Evolutionary conservation across 2,888 invertebrate species (phyloP).

Genomic region (Lithosia quadra): DNA sequence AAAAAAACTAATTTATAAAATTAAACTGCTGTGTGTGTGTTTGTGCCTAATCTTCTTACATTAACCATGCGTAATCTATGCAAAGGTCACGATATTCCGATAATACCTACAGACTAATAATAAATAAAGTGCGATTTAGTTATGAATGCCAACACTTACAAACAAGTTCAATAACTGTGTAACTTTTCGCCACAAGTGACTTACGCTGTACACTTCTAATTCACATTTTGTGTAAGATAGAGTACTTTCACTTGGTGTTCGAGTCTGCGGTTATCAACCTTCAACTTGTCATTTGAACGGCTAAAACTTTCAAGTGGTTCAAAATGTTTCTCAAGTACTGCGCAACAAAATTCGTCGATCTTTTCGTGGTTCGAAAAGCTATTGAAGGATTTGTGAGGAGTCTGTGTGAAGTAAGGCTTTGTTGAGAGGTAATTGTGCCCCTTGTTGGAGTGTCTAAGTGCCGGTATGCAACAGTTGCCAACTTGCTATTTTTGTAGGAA

Average conservation of each 20-base stretch:
- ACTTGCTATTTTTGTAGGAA: not conserved
- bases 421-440: conserved; percentile 12
- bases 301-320: conserved; percentile 22
- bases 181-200: conserved; percentile 15
- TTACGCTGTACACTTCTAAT: conserved; percentile 13
- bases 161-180: not conserved
- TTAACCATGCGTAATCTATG: too few species aligned
- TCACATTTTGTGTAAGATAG: conserved; percentile 23
- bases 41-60: too few species aligned
- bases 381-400: conserved; percentile 13
- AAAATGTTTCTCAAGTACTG: conserved; percentile 21
- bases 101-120: not conserved
- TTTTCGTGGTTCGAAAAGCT: conserved; percentile 20
- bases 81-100: not conserved
- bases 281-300: conserved; percentile 22
- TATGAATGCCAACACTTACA: not conserved
- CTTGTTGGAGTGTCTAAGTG: not conserved
- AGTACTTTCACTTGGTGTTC: conserved; percentile 19
- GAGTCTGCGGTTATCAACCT: conserved; percentile 17
- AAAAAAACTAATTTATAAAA: too few species aligned
- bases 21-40: too few species aligned
- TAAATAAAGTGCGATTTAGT: not conserved
- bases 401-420: conserved; percentile 11
- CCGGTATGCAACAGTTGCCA: not conserved
- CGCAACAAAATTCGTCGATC: conserved; percentile 14